Evolutionary conservation across 2,888 invertebrate species (phyloP), one percentile per base, ranked within the genome.

Genomic region (Ypsolopha sequella): DNA sequence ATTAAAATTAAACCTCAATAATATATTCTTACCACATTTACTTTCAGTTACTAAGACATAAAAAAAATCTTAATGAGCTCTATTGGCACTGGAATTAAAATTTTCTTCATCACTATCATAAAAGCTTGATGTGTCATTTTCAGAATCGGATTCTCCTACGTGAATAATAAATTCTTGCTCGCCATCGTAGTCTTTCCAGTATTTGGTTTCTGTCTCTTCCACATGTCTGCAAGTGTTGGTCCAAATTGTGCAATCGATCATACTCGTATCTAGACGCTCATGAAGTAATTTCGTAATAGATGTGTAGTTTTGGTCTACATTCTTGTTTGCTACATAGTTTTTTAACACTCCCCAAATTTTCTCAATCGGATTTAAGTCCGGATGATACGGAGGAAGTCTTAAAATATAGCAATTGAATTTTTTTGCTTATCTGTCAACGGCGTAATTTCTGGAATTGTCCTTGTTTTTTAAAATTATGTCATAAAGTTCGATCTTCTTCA

Each of bases 41-140:
- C 4, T 24, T 24, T 24, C 4, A 24, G 24, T 24, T 24, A 24
- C 24, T 24, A 24, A 24, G 46, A 36, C 46, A 34, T 36, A 46
- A 34, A 46, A 46, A 34, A 46, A 46, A 46, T 46, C 46, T 46
- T 46, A 46, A 24, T 46, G 46, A 46, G 34, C 46, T 35, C 46
- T 46, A 46, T 46, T 46, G 46, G 46, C 46, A 46, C 46, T 46
- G 34, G 46, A 46, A 46, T 36, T 46, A 46, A 46, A 46, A 46
- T 46, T 46, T 46, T 46, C 35, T 46, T 46, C 46, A 46, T 46
- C 46, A 36, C 46, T 46, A 36, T 46, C 35, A 34, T 34, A 46
- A 11, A 46, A 46, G n/a, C 46, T 46, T 46, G 46, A 46, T 46
- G 46, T 46, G 46, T 46, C 46, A 46, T 46, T 46, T 46, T 46